phyloP scores from a whole-genome alignment of 2,888 invertebrate species.

The Mesorhabditis sp. region DNA sequence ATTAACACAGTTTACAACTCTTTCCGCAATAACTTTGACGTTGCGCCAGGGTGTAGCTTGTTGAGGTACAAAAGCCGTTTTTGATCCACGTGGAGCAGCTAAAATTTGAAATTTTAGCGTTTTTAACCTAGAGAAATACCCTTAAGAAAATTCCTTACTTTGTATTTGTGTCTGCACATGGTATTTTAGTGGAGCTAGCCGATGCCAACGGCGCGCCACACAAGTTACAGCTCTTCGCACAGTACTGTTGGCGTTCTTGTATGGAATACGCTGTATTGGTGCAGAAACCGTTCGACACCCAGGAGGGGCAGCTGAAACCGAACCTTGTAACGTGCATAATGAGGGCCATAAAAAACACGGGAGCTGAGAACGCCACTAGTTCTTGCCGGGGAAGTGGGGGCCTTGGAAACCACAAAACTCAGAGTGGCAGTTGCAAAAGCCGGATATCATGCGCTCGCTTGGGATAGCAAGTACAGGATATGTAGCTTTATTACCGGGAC shows the following conservation, averaged over 20 bases:
- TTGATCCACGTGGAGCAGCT: conserved; percentile 1
- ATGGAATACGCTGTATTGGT: neutral
- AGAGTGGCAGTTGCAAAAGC: too few species aligned
- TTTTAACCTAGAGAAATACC: too few species aligned
- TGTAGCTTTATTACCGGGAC: too few species aligned
- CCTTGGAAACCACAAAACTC: too few species aligned
- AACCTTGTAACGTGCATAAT: too few species aligned
- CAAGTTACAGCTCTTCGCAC: neutral
- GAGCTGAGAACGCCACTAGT: too few species aligned
- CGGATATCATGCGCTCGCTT: too few species aligned
- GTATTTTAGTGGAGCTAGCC: neutral
- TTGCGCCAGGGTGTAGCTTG: neutral
- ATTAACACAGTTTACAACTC: neutral
- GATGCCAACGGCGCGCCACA: neutral
- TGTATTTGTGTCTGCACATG: neutral
- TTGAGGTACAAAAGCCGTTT: conserved; percentile 1
- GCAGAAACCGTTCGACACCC: conserved; percentile 1
- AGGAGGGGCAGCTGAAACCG: neutral
- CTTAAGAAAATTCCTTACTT: neutral
- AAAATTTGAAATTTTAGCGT: neutral
- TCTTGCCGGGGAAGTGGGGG: too few species aligned
- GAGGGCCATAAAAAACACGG: too few species aligned
- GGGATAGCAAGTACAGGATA: too few species aligned
- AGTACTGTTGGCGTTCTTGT: neutral
- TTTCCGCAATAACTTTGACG: neutral